Base-by-base conservation (phyloP, 2,113 vertebrate species). In the Lampris incognitus region DNA sequence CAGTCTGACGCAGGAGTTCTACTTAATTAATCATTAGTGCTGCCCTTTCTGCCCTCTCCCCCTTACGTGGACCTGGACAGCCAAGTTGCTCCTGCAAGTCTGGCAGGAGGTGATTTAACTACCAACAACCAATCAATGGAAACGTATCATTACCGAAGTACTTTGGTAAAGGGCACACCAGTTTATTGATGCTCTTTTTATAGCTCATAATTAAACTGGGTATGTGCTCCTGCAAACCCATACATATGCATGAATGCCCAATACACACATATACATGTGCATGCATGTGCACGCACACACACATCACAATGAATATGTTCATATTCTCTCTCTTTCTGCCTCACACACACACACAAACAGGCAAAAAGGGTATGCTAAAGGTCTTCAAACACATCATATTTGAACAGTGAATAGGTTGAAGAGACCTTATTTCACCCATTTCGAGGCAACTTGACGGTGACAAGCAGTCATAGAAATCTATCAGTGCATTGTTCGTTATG, bases 171-270 rank as follows among this genome's bases (percentile, higher is more conserved):
- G 80, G 82, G 71, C 82, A 80, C 42, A 60, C 54, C 56, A 72
- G 69, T 65, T 78, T 66, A 81, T 86, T 79, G 85, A 79, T 65
- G 66, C 74, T 55, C 48, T 82, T 84, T 84, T 87, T 63, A 79
- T 42, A 54, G 70, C 68, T 67, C 70, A 65, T 69, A 70, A 82
- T 88, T 82, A 82, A 82, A 82, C 57, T 64, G 61, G 46, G 13
- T 9, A 46, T 48, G 42, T 42, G 58, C 11, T 11, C 6, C 4
- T 41, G 55, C 55, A 37, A 10, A 56, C n/a, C 7, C 7, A 13
- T n/a, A 13, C 9, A 1, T n/a, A n/a, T 55, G n/a, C 9, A n/a
- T 55, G 9, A 8, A 58, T 2, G 24, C n/a, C 24, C 37, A 59
- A 9, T 7, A 9, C 57, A 39, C 57, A 39, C 57, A 59, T 1